Base-by-base conservation (phyloP, 2,113 vertebrate genomes). In the Chauna torquata region DNA sequence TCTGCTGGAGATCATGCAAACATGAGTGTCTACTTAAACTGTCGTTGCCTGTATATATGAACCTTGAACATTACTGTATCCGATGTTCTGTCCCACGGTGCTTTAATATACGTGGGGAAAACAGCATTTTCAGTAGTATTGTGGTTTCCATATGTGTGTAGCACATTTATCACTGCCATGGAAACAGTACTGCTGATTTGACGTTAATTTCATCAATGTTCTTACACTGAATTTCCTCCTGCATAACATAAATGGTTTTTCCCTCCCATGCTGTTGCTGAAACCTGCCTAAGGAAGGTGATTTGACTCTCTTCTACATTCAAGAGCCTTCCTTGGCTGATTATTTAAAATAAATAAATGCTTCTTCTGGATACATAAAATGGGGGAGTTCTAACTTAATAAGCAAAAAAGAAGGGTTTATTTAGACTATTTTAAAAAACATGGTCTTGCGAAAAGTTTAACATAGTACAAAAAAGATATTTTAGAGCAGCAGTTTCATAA, bases 131-230 rank as follows among this genome's bases (percentile, higher is more conserved):
- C 44, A 42, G 8, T 83, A 1, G 1, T 38, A 66, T 38, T 86
- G 52, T 50, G 61, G 59, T 87, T 96, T 89, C 47, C 65, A 18
- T 94, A 42, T 61, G 47, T 84, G 52, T 95, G 25, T 47, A 79
- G 57, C 64, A 75, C 55, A 34, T 57, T 22, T 34, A 32, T 58
- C 32, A 78, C 70, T 94, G 77, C 83, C 58, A 68, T 94, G 81
- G 91, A 78, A 95, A 96, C 55, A 72, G 44, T n/a, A 38, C 6
- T 82, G 66, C 77, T 90, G 57, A 86, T 54, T 75, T 88, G 61
- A 88, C 52, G 17, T 88, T 94, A 62, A 88, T 88, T 86, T 92
- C 11, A 52, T 95, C 62, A 62, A 40, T 68, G 30, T 49, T 57
- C 57, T 74, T 42, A 32, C 5, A 4, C 68, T 74, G 32, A 49